Base-by-base conservation (phyloP, 2,797 vertebrate genomes). In the Xenops minutus region DNA sequence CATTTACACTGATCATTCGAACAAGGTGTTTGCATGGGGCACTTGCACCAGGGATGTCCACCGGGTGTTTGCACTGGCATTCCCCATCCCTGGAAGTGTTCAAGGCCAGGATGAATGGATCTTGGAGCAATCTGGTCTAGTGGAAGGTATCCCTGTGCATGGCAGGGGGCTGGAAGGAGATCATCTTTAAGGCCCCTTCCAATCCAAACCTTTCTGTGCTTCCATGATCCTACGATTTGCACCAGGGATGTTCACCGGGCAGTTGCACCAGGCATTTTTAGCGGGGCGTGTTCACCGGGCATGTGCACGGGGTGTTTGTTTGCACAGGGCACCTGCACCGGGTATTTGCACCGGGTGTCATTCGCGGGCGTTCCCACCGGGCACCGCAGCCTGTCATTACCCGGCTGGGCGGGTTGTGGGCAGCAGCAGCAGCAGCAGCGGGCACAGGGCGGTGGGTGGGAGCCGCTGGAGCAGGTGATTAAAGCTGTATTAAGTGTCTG, bases 401-500 rank as follows among this genome's bases (percentile, higher is more conserved):
- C 74, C 30, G 1, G 16, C 29, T 12, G n/a, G 52, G 66, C 41
- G 52, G 61, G 80, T 51, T 83, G 78, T 48, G 92, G 88, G 44
- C 39, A 46, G 82, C 18, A 16, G 41, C 41, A 22, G 44, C 44
- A 44, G 89, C 27, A 83, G 72, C 64, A 83, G 37, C 66, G 43
- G 88, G 83, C 54, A 51, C 90, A 63, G 81, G 93, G 96, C 52
- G 13, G 61, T 56, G 92, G 92, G 90, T 75, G 91, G 92, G 83
- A 56, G 79, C 80, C 17, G 10, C 54, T 14, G 34, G 76, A 76
- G 88, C 66, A 56, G 91, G 84, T 89, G 97, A 94, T 93, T 92
- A 77, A 94, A 84, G 91, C 79, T 16, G 41, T 37, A 55, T 73
- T 82, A 89, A 95, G 55, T 89, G 94, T 89, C 89, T 95, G 94